Percentiles rank a stretch among this genome's conserved stretches.
phyloP scores from a whole-genome alignment of 2,113 vertebrate species.

The Ameiurus melas region DNA sequence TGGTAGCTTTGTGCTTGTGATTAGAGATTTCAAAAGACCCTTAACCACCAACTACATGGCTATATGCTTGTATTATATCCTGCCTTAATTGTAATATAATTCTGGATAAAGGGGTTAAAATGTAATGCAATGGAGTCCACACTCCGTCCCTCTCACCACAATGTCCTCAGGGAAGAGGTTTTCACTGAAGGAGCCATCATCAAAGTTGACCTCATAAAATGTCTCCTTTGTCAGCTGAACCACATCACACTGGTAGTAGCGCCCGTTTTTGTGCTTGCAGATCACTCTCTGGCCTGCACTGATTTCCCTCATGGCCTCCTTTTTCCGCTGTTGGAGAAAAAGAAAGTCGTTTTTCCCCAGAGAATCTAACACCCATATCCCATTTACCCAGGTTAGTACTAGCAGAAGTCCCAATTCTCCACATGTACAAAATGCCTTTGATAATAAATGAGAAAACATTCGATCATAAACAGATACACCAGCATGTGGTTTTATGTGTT shows the following conservation, averaged over 20 bases:
- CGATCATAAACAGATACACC: background rate
- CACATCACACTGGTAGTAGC: slow-evolving; percentile 97
- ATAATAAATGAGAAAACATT: background rate
- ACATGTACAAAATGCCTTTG: background rate
- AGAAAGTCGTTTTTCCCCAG: background rate
- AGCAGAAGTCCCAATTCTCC: background rate
- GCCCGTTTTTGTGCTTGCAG: slow-evolving; percentile 96
- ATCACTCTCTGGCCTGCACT: slow-evolving; percentile 91
- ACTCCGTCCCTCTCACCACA: slow-evolving; percentile 76
- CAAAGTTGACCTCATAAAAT: slow-evolving; percentile 97
- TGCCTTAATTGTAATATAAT: background rate
- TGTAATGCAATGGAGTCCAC: background rate
- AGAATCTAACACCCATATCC: background rate
- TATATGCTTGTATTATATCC: background rate
- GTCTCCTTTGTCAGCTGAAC: slow-evolving; percentile 92
- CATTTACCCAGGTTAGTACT: background rate
- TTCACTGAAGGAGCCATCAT: slow-evolving; percentile 96
- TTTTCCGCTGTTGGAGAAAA: slow-evolving; percentile 79
- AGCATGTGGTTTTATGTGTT: background rate
- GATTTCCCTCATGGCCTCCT: slow-evolving; percentile 88
- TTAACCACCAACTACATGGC: background rate
- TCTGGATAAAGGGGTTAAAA: background rate
- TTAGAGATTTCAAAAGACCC: background rate
- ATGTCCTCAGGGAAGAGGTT: slow-evolving; percentile 98
- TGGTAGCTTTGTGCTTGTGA: background rate